Evolutionary conservation across 2,113 vertebrate genomes (phyloP).

Genomic region (Catharus minimus): DNA sequence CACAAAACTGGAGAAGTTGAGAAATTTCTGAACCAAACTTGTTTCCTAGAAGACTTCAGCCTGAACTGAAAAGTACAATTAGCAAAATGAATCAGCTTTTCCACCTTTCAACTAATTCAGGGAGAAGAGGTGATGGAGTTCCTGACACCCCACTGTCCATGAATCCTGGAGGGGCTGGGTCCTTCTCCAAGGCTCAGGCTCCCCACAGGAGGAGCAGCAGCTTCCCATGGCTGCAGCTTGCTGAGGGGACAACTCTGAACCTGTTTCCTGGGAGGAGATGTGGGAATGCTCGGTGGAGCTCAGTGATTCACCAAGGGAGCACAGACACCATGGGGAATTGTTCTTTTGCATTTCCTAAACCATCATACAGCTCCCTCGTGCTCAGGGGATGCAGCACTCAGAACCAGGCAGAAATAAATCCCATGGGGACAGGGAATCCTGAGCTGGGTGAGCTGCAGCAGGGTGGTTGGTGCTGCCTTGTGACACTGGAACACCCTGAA

Average conservation of each 20-base stretch:
- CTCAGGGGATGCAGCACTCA: neutral
- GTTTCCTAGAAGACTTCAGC: neutral
- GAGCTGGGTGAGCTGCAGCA: constrained; percentile 25
- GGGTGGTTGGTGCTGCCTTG: neutral
- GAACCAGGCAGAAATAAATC: neutral
- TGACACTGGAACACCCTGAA: neutral
- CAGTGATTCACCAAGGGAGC: neutral
- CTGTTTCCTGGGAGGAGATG: neutral
- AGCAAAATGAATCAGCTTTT: neutral
- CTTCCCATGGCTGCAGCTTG: neutral
- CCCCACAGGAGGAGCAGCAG: neutral
- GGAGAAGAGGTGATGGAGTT: neutral
- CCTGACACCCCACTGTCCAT: neutral
- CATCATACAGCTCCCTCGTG: neutral
- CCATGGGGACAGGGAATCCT: neutral
- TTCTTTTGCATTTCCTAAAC: neutral
- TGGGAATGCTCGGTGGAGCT: neutral
- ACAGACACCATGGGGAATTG: neutral
- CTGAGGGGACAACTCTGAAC: neutral
- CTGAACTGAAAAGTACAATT: neutral
- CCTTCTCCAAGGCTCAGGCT: neutral
- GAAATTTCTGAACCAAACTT: neutral
- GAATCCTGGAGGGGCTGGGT: neutral
- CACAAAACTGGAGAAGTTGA: neutral
- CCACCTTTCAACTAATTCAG: neutral